Evolutionary conservation across 2,888 invertebrate species (phyloP), one percentile per base, ranked within the genome.

Genomic region (Galerucella calmariensis): DNA sequence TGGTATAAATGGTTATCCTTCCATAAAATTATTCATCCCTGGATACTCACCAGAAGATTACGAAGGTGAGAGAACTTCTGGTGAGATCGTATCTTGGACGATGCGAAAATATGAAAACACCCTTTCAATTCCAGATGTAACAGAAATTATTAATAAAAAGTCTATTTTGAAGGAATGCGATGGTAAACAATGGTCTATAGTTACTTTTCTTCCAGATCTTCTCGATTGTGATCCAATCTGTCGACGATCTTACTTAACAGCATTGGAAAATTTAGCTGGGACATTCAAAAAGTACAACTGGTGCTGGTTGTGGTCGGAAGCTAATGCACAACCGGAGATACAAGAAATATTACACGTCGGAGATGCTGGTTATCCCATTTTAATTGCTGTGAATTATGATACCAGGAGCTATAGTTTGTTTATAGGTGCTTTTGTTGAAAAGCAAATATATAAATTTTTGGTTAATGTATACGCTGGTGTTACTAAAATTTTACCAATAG

Each of bases 291-390:
- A 93, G 87, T 95, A 96, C 86, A 91, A 92, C 88, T 97, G 97
- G 97, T 96, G 97, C 14, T 98, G 97, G 97, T 89, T 95, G 14
- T 98, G 98, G 98, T 88, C 94, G 0, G 97, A 97, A 86, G 97
- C 95, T 16, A 94, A 92, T 5, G 90, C 93, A 0, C 97, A 98
- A 86, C 87, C 90, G 0, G 90, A 92, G 0, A 85, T 98, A 11
- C 98, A 99, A 85, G 92, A 93, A 70, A 91, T 95, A 0, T 87
- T 98, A 41, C 97, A 96, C 83, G 93, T 99, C 75, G 98, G 97
- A 75, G 98, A 92, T 2, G 77, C 59, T 51, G 98, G 97, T 8
- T 98, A 98, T 87, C 98, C 98, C 0, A 97, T 97, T 1, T 92
- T 98, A 92, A 97, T 96, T 1, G 96, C 95, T n/a, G 92, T 98